Percentiles rank a stretch among this genome's conserved stretches.
Conservation (phyloP, 2,113 vertebrate species). For the Choloepus hoffmanni region DNA sequence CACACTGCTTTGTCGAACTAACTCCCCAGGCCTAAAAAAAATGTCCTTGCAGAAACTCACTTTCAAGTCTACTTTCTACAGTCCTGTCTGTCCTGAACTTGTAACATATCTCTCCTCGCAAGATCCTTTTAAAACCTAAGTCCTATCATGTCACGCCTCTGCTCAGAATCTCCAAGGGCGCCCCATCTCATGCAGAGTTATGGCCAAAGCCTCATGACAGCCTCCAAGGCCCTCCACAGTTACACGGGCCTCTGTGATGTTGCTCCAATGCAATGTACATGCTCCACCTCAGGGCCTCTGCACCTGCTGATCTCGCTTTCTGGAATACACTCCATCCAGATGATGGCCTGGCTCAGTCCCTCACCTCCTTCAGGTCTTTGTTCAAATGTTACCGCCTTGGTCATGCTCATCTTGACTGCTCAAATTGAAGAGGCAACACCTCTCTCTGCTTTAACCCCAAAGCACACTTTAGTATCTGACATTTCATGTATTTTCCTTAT, state of each 20-base stretch:
- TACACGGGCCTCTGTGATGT: fast-evolving
- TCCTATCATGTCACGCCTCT: background rate
- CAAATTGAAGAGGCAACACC: background rate
- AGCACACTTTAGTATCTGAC: background rate
- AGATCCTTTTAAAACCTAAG: slow-evolving; percentile 22
- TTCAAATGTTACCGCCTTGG: background rate
- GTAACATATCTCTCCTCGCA: background rate
- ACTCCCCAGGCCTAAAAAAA: background rate
- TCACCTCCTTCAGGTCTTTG: background rate
- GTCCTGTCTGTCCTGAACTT: background rate
- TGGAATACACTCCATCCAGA: background rate
- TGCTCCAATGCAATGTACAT: background rate
- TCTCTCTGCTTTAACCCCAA: background rate
- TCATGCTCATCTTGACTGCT: background rate
- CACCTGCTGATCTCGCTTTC: background rate
- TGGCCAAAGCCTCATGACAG: background rate
- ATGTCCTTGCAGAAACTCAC: background rate
- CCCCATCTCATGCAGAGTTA: background rate
- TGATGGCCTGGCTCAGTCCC: background rate
- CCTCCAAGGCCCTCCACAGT: background rate
- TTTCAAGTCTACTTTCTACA: background rate
- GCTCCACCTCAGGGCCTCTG: background rate
- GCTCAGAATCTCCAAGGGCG: background rate
- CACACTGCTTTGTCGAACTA: background rate
- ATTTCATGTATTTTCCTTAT: background rate